Evolutionary conservation across 2,797 vertebrate species (phyloP).

Genomic region (Clamator glandarius): DNA sequence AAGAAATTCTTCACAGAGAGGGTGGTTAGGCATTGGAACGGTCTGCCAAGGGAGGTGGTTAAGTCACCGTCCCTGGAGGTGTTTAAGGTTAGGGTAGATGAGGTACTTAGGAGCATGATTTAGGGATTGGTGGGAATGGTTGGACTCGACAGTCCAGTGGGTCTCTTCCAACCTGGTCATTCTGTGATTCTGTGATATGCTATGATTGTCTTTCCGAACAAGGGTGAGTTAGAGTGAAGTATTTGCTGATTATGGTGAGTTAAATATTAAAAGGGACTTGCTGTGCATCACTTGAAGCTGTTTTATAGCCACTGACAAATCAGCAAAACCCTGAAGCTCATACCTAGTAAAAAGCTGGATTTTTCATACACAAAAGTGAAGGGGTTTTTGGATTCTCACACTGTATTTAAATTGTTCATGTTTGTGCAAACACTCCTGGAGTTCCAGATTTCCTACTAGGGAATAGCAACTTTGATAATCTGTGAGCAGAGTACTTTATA

Average conservation of each 20-base stretch:
- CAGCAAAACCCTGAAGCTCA: conserved; percentile 5
- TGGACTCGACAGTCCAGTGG: too few relatives aligned
- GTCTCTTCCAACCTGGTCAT: too few relatives aligned
- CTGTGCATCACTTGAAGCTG: conserved; percentile 10
- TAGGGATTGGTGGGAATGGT: too few relatives aligned
- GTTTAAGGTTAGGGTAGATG: too few relatives aligned
- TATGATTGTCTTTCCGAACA: conserved; percentile 6
- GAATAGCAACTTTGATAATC: conserved; percentile 25
- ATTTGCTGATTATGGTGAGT: conserved; percentile 25
- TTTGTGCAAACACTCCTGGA: conserved; percentile 7
- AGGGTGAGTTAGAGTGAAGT: neutral
- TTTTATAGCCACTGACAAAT: conserved; percentile 21
- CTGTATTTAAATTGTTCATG: conserved; percentile 27
- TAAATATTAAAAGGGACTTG: conserved; percentile 40
- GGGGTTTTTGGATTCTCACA: conserved; percentile 3
- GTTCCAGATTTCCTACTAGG: conserved; percentile 28
- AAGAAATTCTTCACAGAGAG: too few relatives aligned
- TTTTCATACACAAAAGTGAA: conserved; percentile 10
- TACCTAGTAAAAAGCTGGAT: neutral
- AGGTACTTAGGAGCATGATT: too few relatives aligned
- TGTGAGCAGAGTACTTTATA: conserved; percentile 46
- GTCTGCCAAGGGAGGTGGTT: too few relatives aligned
- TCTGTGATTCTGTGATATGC: too few relatives aligned
- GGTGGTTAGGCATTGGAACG: too few relatives aligned
- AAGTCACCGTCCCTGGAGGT: too few relatives aligned